phyloP scores from a whole-genome alignment of 2,113 vertebrate genomes.

The Bettongia penicillata region DNA sequence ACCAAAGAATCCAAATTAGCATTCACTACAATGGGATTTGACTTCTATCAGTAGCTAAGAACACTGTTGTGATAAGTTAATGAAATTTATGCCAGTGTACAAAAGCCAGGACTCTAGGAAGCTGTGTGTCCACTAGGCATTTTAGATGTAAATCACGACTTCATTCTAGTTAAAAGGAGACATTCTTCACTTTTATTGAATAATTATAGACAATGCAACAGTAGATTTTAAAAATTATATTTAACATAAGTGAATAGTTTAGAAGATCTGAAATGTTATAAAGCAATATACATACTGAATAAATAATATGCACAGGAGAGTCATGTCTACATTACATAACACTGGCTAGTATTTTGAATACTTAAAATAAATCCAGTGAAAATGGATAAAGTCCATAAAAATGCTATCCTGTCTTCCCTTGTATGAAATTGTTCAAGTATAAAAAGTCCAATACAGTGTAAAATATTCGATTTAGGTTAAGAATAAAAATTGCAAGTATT shows the following conservation, averaged over 20 bases:
- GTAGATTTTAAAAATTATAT: constrained; percentile 92
- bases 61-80: not conserved
- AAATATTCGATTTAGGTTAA: constrained; percentile 96
- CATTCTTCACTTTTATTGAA: constrained; percentile 48
- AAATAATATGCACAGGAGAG: constrained; percentile 94
- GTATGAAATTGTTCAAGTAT: constrained; percentile 99
- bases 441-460: constrained; percentile 99
- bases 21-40: not conserved
- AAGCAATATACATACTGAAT: constrained; percentile 90
- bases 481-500: constrained; percentile 97
- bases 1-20: not conserved
- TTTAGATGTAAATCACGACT: constrained; percentile 3
- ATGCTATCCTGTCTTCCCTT: constrained; percentile 97
- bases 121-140: not conserved
- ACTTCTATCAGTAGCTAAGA: not conserved
- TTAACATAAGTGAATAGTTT: constrained; percentile 94
- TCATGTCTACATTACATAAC: constrained; percentile 93
- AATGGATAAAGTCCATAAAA: constrained; percentile 95
- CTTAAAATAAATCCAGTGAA: constrained; percentile 97
- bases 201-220: constrained; percentile 76
- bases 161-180: constrained; percentile 42
- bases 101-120: not conserved
- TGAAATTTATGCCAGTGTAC: constrained; percentile 26
- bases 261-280: constrained; percentile 94
- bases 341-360: constrained; percentile 89